phyloP scores from a whole-genome alignment of 1,140 invertebrate genomes.

The Drosophila burlai region DNA sequence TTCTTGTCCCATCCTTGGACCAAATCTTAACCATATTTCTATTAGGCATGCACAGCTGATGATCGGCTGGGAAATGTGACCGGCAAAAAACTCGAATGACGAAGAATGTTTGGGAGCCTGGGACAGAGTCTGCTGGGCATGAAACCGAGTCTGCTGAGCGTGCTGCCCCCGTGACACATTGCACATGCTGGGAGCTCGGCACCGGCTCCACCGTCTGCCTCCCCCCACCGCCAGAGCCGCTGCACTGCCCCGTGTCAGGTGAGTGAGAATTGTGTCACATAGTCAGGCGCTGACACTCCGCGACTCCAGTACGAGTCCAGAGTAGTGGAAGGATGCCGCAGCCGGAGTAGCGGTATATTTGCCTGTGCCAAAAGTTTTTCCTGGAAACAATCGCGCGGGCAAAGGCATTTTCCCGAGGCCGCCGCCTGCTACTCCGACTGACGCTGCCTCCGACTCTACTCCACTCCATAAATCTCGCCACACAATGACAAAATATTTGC shows the following conservation, averaged over 20 bases:
- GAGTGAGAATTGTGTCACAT: conserved; percentile 84
- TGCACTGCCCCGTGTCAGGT: conserved; percentile 64
- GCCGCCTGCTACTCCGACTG: conserved; percentile 35
- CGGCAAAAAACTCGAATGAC: conserved; percentile 14
- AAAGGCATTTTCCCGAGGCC: conserved; percentile 58
- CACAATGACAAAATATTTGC: conserved; percentile 85
- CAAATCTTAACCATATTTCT: conserved; percentile 3
- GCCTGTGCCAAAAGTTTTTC: conserved; percentile 74
- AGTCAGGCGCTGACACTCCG: conserved; percentile 80
- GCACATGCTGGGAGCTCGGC: conserved; percentile 65
- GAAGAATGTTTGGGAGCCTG: conserved; percentile 30
- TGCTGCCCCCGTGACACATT: conserved; percentile 80
- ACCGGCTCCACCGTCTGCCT: conserved; percentile 13
- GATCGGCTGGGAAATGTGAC: conserved; percentile 40
- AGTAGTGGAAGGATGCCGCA: conserved; percentile 31
- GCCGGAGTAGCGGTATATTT: conserved; percentile 76
- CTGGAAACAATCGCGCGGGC: conserved; percentile 74
- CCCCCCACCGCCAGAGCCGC: conserved; percentile 27
- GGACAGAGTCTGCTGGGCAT: conserved; percentile 29
- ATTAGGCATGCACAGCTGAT: conserved; percentile 45
- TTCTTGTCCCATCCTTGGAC: background rate
- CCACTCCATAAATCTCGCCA: conserved; percentile 84
- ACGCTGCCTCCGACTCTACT: conserved; percentile 56
- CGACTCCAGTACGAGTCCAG: conserved; percentile 28
- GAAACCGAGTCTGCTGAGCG: conserved; percentile 56